Evolutionary conservation across 1,140 invertebrate species (phyloP).

Genomic region (Idris sp.): DNA sequence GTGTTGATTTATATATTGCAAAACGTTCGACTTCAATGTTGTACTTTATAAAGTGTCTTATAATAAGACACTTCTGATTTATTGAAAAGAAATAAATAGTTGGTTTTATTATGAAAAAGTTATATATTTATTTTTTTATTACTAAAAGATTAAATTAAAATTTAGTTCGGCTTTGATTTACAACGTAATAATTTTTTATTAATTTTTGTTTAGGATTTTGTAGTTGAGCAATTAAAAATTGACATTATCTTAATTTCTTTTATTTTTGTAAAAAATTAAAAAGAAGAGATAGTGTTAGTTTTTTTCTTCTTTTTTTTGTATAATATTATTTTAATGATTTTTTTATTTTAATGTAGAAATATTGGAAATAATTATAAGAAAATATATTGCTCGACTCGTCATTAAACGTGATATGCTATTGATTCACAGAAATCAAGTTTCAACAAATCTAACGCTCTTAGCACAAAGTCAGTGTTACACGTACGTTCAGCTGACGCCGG

Average conservation of each 20-base stretch:
- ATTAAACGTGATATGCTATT: slow-evolving; percentile 47
- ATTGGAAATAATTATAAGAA: background rate
- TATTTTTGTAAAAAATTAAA: too few species aligned
- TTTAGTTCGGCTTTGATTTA: too few species aligned
- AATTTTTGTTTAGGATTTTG: too few species aligned
- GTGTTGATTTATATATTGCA: slow-evolving; percentile 14
- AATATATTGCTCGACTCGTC: slow-evolving; percentile 5
- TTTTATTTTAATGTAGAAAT: background rate
- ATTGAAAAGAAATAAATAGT: background rate
- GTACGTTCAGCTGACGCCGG: slow-evolving; percentile 82
- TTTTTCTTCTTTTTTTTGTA: too few species aligned
- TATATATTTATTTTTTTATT: too few species aligned
- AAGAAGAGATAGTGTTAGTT: too few species aligned
- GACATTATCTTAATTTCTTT: too few species aligned
- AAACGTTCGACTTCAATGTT: slow-evolving; percentile 5
- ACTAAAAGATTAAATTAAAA: too few species aligned
- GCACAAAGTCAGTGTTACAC: slow-evolving; percentile 84
- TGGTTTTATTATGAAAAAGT: too few species aligned
- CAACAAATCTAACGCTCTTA: slow-evolving; percentile 85
- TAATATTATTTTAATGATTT: too few species aligned
- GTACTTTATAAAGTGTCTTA: background rate
- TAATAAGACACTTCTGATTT: background rate
- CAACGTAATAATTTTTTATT: too few species aligned
- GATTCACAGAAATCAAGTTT: slow-evolving; percentile 86
- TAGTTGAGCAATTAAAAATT: too few species aligned